Evolutionary conservation across 2,888 invertebrate genomes (phyloP), one percentile per base, ranked within the genome.

Genomic region (Agriotes lineatus): DNA sequence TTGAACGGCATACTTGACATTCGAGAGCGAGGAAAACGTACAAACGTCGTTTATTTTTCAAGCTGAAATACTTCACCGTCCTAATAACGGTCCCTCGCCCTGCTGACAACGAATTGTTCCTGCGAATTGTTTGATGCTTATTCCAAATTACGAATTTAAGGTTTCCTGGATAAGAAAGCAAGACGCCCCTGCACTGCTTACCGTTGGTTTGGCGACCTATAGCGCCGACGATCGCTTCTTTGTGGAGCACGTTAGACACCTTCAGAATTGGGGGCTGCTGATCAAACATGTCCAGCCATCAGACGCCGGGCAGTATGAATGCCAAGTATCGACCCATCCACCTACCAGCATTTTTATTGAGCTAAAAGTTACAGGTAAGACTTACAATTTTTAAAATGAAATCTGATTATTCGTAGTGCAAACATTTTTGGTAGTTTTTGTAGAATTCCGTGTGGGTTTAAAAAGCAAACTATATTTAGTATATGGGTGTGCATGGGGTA

Each of bases 271-370:
- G 89, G 86, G 85, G 60, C 83, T 89, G 16, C 87, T 89, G 71
- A 91, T 93, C 79, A 90, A 90, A 79, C 90, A 90, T 52, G 91
- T 92, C 37, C 89, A 89, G 77, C 86, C 87, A 71, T 87, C 90
- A 18, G 93, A 93, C 79, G 90, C 89, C 44, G 93, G 93, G 30
- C 85, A 90, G 58, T 93, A 93, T 80, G 91, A 93, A 87, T 93
- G 93, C 84, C 93, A 93, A 88, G 90, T 93, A 80, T 92, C 93
- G 54, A 93, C 93, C 56, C 91, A 93, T 85, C 93, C 93, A 14
- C 91, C 93, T 18, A 88, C 91, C 75, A 91, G 91, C 76, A 90
- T 93, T 80, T 89, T 91, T 79, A 90, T 92, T 68, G 90, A 92
- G 80, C 86, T 93, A 75, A 91, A 90, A 72, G 90, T 93, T 75